Base-by-base conservation (phyloP, 2,888 invertebrate species). In the Cristatella mucedo region DNA sequence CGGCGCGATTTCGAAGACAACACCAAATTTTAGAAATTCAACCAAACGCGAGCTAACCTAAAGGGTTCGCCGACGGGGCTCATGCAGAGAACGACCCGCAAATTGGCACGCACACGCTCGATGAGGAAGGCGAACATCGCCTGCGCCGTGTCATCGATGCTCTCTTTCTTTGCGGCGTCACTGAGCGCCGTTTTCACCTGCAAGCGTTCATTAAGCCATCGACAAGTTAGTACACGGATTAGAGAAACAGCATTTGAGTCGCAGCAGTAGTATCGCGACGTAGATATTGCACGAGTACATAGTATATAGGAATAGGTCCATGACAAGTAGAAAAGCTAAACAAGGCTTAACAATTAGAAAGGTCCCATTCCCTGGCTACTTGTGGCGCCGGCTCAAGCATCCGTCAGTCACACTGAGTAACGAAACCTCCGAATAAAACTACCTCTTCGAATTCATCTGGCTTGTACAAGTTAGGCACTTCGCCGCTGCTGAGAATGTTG, bases 381-480 rank as follows among this genome's bases (percentile, higher is more conserved):
- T n/a, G n/a, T n/a, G n/a, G n/a, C n/a, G n/a, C n/a, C n/a, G n/a
- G n/a, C n/a, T n/a, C n/a, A n/a, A n/a, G n/a, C n/a, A n/a, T n/a
- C n/a, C n/a, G n/a, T n/a, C n/a, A n/a, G n/a, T n/a, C n/a, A n/a
- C n/a, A n/a, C n/a, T n/a, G n/a, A n/a, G n/a, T 26, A 26, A 26
- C n/a, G 9, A 26, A 9, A 26, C 9, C 9, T 26, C 9, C n/a
- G n/a, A 26, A 26, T 11, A 11, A 26, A 41, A 71, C 68, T 52
- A 81, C 81, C 55, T 85, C 84, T 58, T 86, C 85, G 67, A 86
- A 79, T 63, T 87, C 86, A 49, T 86, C 85, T 0, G 76, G 61
- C 57, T 83, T 83, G 58, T 76, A 86, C n/a, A 87, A 70, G 66
- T 84, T 85, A 3, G 82, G 75, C 42, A 87, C 76, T 66, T 86